These are phyloP conservation scores for Ispidina picta DNA, from an alignment of 2,797 vertebrate species.

Conservation along the genomic window DNA sequence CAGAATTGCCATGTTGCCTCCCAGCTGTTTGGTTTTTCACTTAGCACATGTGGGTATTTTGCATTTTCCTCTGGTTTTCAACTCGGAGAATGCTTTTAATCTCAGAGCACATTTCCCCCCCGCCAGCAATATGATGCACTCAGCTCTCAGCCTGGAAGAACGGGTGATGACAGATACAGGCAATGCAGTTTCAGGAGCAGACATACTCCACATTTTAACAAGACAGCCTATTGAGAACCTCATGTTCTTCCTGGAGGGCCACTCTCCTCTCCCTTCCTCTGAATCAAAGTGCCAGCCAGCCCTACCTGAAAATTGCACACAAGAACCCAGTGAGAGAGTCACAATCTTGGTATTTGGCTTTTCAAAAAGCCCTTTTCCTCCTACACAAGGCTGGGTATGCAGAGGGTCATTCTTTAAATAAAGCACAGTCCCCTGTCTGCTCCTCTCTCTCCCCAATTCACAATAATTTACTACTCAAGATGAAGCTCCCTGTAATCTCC, in stretches of 20 bases:
- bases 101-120: not conserved
- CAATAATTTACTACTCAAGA: constrained; percentile 75
- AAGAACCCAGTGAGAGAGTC: constrained; percentile 58
- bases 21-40: not conserved
- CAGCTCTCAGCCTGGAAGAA: constrained; percentile 39
- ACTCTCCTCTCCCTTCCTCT: constrained; percentile 56
- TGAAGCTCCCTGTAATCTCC: constrained; percentile 75
- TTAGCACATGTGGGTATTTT: constrained; percentile 7
- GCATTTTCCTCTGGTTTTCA: constrained; percentile 48
- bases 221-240: constrained; percentile 57
- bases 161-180: constrained; percentile 7
- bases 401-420: constrained; percentile 66
- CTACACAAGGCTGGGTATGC: constrained; percentile 44
- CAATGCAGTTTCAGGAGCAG: constrained; percentile 29
- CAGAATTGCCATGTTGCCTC: constrained; percentile 13
- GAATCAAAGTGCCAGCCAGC: constrained; percentile 55
- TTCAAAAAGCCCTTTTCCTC: constrained; percentile 61
- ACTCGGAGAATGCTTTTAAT: constrained; percentile 54
- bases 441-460: constrained; percentile 65
- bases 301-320: constrained; percentile 64
- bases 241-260: constrained; percentile 64
- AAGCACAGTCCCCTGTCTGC: constrained; percentile 49
- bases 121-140: constrained; percentile 3
- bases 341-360: constrained; percentile 62
- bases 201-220: constrained; percentile 65